phyloP scores from a whole-genome alignment of 2,797 vertebrate genomes.

The Dendrocincla tyrannina region DNA sequence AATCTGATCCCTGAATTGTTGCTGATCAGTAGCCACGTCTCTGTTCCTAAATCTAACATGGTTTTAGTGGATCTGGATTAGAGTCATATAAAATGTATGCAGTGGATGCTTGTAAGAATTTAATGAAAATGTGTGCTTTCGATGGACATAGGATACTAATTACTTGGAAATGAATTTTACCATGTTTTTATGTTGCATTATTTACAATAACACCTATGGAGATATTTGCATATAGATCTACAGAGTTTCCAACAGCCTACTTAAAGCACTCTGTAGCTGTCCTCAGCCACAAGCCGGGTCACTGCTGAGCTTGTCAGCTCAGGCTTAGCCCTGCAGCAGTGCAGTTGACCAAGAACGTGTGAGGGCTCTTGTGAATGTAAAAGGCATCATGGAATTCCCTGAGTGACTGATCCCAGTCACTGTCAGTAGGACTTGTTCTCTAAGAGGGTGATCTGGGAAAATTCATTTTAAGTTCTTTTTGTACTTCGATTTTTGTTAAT shows the following conservation, averaged over 20 bases:
- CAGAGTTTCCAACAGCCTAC: background rate
- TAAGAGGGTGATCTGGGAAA: background rate
- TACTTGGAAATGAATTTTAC: background rate
- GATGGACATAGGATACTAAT: background rate
- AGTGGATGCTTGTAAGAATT: background rate
- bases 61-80: background rate
- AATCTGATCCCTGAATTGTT: background rate
- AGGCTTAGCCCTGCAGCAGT: background rate
- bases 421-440: accelerated
- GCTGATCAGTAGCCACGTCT: background rate
- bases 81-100: background rate
- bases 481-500: background rate
- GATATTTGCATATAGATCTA: background rate
- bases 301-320: background rate
- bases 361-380: accelerated
- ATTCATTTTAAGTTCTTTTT: background rate
- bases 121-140: background rate
- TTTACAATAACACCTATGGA: background rate
- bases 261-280: background rate
- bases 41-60: background rate
- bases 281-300: background rate
- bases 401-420: background rate
- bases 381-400: accelerated
- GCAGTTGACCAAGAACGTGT: accelerated
- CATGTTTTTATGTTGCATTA: background rate